phyloP scores from a whole-genome alignment of 2,888 invertebrate species.

The Cataglyphis albicans region DNA sequence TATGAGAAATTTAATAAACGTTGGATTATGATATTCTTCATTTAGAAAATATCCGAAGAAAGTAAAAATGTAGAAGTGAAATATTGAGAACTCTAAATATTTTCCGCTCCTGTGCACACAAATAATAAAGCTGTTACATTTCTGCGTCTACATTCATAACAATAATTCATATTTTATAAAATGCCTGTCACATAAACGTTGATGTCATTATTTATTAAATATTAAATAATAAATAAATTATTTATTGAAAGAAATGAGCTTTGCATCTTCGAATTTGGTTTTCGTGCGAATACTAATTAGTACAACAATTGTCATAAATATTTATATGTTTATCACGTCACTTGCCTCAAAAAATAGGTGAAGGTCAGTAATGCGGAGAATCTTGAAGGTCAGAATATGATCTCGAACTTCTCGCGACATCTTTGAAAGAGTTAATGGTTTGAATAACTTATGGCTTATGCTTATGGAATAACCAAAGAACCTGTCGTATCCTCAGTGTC shows the following conservation, averaged over 20 bases:
- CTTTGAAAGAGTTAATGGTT: slow-evolving; percentile 17
- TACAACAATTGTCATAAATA: slow-evolving; percentile 2
- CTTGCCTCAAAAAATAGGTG: slow-evolving; percentile 45
- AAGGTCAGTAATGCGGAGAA: background rate
- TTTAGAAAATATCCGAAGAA: background rate
- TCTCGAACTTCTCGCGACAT: slow-evolving; percentile 51
- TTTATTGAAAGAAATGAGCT: background rate
- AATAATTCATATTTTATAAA: background rate
- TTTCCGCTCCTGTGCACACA: background rate
- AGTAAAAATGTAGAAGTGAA: background rate
- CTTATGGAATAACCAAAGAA: background rate
- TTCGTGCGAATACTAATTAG: slow-evolving; percentile 2
- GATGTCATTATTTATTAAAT: background rate
- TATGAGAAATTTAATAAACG: background rate
- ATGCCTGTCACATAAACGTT: background rate
- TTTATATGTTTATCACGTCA: slow-evolving; percentile 12
- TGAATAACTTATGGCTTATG: background rate
- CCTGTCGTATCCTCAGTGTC: slow-evolving; percentile 18
- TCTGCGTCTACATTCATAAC: background rate
- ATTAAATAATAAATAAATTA: background rate
- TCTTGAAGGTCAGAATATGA: background rate
- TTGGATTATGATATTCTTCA: background rate
- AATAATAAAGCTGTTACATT: background rate
- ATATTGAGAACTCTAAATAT: background rate
- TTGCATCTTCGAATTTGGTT: background rate